Evolutionary conservation across 1,140 invertebrate species (phyloP), one percentile per base, ranked within the genome.

Genomic region (Drosophila pandora): DNA sequence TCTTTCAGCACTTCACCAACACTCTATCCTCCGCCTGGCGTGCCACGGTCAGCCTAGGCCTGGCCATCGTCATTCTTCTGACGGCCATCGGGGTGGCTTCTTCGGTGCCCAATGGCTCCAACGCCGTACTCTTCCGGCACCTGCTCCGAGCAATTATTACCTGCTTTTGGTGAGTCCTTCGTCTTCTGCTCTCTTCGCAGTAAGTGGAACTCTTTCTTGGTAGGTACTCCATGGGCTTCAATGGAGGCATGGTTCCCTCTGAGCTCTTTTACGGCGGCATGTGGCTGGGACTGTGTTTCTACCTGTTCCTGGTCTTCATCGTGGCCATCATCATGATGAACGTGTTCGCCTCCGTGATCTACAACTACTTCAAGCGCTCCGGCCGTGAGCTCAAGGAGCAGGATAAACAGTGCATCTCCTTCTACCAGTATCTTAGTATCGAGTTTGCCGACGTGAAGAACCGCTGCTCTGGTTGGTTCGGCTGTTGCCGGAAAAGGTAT

Each of bases 71-170:
- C 0, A 55, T 90, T 7, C 48, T 81, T 13, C 21, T 90, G 0
- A 34, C 71, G 9, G 89, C 48, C 5, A 68, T 79, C 8, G 69
- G 79, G 21, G 75, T 90, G 0, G 55, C 67, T 0, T 39, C 71
- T 9, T 58, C 54, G 8, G 80, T 82, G n/a, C 72, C 87, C 1
- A 91, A 90, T 45, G 89, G 90, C 2, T 84, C 76, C 34, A 72
- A 90, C 41, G 55, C 58, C 0, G 2, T 5, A 0, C 21, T 43
- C 3, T 90, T 90, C 34, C 57, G 28, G 0, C 21, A 41, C 2
- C 3, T 90, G 0, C 0, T 72, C 0, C 47, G 52, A 12, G 72
- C 79, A 7, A 57, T 84, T 12, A 13, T 63, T 9, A 50, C 76
- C 5, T 70, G 74, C 2, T 32, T 91, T 65, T 79, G 90, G 63